phyloP scores from a whole-genome alignment of 2,113 vertebrate species.

The Tachycineta bicolor region DNA sequence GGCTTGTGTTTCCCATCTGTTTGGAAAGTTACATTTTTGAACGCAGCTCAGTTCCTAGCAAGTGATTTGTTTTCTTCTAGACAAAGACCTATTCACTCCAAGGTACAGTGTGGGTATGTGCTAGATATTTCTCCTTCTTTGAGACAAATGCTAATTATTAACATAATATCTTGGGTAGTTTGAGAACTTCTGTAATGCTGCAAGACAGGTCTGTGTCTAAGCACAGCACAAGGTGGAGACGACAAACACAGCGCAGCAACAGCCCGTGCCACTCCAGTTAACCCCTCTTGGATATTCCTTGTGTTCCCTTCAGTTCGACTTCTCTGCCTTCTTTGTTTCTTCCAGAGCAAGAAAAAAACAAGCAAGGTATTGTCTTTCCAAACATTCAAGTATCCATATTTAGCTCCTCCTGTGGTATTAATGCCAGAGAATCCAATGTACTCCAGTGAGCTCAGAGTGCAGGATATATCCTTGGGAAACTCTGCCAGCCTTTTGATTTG shows the following conservation, averaged over 20 bases:
- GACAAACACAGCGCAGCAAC: slow-evolving; percentile 19
- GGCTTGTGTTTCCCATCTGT: background rate
- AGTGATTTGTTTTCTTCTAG: background rate
- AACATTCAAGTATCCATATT: slow-evolving; percentile 37
- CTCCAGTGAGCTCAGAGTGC: slow-evolving; percentile 14
- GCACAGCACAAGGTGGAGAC: slow-evolving; percentile 8
- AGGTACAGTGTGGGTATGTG: background rate
- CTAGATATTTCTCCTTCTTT: background rate
- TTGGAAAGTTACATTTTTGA: background rate
- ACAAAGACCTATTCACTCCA: background rate
- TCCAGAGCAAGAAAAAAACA: background rate
- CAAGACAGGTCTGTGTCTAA: slow-evolving; percentile 50
- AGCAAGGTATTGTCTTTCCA: slow-evolving; percentile 40
- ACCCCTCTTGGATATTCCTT: slow-evolving; percentile 12
- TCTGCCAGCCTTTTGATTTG: slow-evolving; percentile 45
- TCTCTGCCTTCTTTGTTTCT: slow-evolving; percentile 2
- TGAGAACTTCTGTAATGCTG: slow-evolving; percentile 52
- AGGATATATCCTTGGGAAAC: slow-evolving; percentile 11
- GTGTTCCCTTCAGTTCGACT: background rate
- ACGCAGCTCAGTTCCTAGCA: background rate
- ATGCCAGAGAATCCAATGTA: slow-evolving; percentile 43
- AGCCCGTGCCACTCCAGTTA: background rate
- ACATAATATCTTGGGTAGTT: background rate
- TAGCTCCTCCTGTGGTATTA: slow-evolving; percentile 43
- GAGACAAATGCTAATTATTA: slow-evolving; percentile 26